Conservation (phyloP, 2,797 vertebrate genomes). For the Dipus sagitta region DNA sequence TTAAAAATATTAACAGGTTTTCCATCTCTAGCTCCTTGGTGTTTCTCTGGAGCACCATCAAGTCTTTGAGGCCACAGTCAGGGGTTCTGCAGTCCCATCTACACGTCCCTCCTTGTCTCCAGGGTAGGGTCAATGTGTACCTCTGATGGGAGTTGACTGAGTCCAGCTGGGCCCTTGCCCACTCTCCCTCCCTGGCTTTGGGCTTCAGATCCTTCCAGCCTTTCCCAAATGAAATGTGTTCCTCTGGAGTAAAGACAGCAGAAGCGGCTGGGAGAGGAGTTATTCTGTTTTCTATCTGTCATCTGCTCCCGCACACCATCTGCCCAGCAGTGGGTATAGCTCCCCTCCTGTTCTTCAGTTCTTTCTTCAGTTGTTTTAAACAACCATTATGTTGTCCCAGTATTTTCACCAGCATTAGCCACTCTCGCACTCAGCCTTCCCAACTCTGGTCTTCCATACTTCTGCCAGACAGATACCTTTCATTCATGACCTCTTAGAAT, state of each 20-base stretch:
- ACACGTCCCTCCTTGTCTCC: not conserved
- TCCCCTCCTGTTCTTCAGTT: not conserved
- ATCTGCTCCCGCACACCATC: not conserved
- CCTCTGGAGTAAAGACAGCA: accelerated
- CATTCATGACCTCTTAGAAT: not conserved
- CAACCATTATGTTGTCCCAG: not conserved
- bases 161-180: not conserved
- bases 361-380: slow-evolving; percentile 13
- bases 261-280: not conserved
- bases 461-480: not conserved
- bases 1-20: not conserved
- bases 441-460: not conserved
- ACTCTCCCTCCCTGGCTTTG: not conserved
- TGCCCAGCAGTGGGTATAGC: not conserved
- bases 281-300: not conserved
- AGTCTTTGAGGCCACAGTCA: not conserved
- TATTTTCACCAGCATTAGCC: not conserved
- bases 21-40: not conserved
- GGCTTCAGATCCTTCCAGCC: not conserved
- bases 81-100: not conserved
- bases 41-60: not conserved
- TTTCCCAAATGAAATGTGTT: not conserved
- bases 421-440: not conserved
- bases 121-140: not conserved
- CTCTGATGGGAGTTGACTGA: not conserved